A percentile compares a stretch with the other conserved stretches of the same genome.
These are phyloP conservation scores for Carduelis carduelis DNA, from an alignment of 2,797 vertebrate species.

Conservation along the genomic window DNA sequence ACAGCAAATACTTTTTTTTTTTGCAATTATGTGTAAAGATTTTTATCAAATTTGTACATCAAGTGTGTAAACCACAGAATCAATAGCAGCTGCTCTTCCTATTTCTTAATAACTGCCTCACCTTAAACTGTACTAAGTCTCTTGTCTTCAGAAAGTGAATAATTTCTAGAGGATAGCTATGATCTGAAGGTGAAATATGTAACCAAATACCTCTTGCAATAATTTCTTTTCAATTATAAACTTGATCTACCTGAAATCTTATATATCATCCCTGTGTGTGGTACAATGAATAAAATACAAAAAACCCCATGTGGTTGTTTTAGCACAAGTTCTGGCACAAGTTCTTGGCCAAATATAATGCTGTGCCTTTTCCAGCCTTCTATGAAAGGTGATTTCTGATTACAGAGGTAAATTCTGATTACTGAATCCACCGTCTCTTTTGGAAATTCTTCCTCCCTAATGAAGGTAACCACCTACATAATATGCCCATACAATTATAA, in stretches of 20 bases:
- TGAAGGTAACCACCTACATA: not conserved
- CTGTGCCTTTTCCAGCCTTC: not conserved
- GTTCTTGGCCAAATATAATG: not conserved
- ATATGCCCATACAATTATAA: not conserved
- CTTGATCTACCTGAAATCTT: not conserved
- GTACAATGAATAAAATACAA: not conserved
- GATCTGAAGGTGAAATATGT: not conserved
- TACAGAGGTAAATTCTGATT: not conserved
- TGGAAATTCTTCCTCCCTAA: not conserved
- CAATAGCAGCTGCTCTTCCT: not conserved
- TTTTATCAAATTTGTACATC: not conserved
- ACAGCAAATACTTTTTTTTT: not conserved
- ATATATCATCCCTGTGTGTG: fast-evolving
- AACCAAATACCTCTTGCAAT: not conserved
- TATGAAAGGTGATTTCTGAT: not conserved
- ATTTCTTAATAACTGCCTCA: not conserved
- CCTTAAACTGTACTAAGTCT: not conserved
- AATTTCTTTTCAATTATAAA: not conserved
- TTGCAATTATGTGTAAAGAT: not conserved
- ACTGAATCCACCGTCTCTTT: not conserved
- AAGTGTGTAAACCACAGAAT: not conserved
- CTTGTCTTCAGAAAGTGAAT: not conserved
- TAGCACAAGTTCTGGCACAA: not conserved
- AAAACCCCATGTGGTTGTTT: fast-evolving
- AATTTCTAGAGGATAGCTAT: not conserved